A percentile compares a stretch with the other conserved stretches of the same genome.
These are phyloP conservation scores for Cosmopolites sordidus DNA, from an alignment of 2,888 invertebrate species.

Conservation along the genomic window DNA sequence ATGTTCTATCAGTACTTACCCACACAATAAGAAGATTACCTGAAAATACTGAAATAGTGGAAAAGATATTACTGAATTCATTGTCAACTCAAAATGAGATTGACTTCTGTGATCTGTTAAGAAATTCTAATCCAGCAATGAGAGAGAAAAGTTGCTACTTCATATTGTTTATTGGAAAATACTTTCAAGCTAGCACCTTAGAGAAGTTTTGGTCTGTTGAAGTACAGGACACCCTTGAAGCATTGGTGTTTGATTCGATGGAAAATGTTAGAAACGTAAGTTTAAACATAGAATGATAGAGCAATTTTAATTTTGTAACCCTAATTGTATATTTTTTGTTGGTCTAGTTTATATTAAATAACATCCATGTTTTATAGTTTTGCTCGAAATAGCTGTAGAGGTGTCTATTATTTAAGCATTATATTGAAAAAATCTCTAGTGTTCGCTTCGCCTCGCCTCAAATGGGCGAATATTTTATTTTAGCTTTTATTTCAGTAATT, in stretches of 20 bases:
- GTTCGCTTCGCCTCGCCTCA: no score
- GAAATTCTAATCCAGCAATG: conserved; percentile 56
- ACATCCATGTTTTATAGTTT: no score
- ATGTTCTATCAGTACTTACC: conserved; percentile 68
- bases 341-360: no score
- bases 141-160: conserved; percentile 65
- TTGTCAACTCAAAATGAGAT: conserved; percentile 40
- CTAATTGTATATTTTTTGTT: no score
- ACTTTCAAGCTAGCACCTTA: conserved; percentile 60
- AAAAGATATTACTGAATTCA: conserved; percentile 55
- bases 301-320: no score
- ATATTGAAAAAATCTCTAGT: no score
- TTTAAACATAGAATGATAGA: no score
- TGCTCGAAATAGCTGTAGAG: no score
- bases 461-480: no score
- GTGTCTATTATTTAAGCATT: no score
- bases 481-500: no score
- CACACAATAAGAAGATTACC: conserved; percentile 70
- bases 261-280: conserved; percentile 57
- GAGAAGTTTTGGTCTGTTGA: conserved; percentile 59
- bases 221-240: conserved; percentile 58
- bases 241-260: conserved; percentile 59
- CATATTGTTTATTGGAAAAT: conserved; percentile 64
- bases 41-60: conserved; percentile 71
- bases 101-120: conserved; percentile 55